A percentile compares a stretch with the other conserved stretches of the same genome.
Conservation (phyloP, 2,888 invertebrate species). For the Lepidocyrtoides sp. region DNA sequence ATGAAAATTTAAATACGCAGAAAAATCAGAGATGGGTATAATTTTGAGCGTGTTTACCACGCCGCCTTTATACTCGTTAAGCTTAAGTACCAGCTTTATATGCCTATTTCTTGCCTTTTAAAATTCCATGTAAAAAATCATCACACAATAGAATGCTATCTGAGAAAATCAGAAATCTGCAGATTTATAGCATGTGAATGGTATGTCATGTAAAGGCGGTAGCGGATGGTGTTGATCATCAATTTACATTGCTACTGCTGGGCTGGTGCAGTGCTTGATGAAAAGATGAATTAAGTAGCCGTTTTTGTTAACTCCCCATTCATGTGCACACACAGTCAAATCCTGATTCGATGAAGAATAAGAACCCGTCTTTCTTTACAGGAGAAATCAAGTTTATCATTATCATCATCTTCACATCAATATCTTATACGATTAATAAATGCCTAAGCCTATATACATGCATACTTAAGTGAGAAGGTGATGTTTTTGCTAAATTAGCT, state of each 20-base stretch:
- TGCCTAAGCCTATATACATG: too few relatives aligned
- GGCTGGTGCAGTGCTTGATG: background rate
- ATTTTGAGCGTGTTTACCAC: background rate
- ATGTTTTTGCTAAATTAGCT: background rate
- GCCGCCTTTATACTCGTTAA: background rate
- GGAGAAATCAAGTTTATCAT: constrained; percentile 69
- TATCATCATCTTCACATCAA: constrained; percentile 14
- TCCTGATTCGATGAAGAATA: constrained; percentile 35
- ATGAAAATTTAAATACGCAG: constrained; percentile 38
- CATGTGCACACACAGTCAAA: background rate
- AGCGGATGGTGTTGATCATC: too few relatives aligned
- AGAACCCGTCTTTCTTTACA: constrained; percentile 51
- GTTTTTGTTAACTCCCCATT: constrained; percentile 33
- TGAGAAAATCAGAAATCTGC: background rate
- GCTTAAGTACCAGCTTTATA: background rate
- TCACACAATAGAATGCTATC: too few relatives aligned
- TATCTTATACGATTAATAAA: background rate
- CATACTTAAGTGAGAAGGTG: too few relatives aligned
- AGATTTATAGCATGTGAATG: background rate
- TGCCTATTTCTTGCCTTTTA: background rate
- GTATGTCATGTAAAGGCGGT: background rate
- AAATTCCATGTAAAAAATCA: background rate
- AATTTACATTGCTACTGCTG: too few relatives aligned
- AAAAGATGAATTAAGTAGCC: constrained; percentile 55
- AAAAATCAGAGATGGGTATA: background rate